phyloP scores from a whole-genome alignment of 2,888 invertebrate genomes.

The Mycalesis mineus region DNA sequence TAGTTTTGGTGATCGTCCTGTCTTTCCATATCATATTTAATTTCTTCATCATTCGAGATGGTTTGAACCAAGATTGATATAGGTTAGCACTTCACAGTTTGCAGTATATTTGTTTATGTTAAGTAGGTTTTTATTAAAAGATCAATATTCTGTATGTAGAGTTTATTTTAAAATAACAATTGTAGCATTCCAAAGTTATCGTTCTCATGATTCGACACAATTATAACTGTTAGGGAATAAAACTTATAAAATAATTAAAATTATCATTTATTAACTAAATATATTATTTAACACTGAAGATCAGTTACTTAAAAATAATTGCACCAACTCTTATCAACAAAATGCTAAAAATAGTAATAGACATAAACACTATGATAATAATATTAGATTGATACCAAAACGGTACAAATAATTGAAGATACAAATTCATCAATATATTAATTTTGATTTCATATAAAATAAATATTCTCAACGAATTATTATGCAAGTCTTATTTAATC shows the following conservation, averaged over 20 bases:
- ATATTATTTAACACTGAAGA: slow-evolving; percentile 42
- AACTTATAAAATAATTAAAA: slow-evolving; percentile 36
- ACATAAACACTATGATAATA: neutral
- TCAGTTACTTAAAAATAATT: slow-evolving; percentile 58
- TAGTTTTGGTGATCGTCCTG: too few species aligned
- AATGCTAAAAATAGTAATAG: slow-evolving; percentile 49
- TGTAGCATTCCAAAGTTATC: slow-evolving; percentile 49
- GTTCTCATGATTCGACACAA: slow-evolving; percentile 40
- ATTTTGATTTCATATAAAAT: slow-evolving; percentile 25
- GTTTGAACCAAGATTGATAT: too few species aligned
- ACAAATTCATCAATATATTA: slow-evolving; percentile 36
- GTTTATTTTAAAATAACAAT: slow-evolving; percentile 59
- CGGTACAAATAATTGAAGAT: slow-evolving; percentile 45
- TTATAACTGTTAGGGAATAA: slow-evolving; percentile 40
- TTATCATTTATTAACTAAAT: slow-evolving; percentile 15
- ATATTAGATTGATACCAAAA: slow-evolving; percentile 30
- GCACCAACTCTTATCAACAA: slow-evolving; percentile 61
- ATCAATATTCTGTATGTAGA: slow-evolving; percentile 41
- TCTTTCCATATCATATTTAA: too few species aligned
- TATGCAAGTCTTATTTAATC: slow-evolving; percentile 30
- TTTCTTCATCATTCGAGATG: too few species aligned
- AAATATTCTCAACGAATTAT: slow-evolving; percentile 24
- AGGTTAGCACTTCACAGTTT: too few species aligned
- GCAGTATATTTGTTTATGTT: too few species aligned
- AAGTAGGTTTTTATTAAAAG: slow-evolving; percentile 38